Evolutionary conservation across 2,888 invertebrate species (phyloP).

Genomic region (Cryptosula pallasiana): DNA sequence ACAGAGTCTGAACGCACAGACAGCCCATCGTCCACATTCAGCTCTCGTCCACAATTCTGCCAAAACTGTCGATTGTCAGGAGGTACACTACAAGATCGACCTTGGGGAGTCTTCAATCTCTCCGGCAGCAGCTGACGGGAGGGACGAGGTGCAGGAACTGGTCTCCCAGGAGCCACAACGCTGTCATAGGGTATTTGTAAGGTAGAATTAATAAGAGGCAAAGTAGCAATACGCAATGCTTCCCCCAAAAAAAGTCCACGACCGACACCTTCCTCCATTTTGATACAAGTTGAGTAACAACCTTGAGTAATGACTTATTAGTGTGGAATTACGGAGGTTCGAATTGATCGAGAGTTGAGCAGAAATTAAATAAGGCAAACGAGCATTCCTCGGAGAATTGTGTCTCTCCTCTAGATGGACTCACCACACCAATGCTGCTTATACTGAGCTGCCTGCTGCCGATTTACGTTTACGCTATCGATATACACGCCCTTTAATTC

Average conservation of each 20-base stretch:
- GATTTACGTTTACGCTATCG: background rate
- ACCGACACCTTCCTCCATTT: background rate
- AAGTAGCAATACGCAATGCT: background rate
- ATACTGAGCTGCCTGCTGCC: background rate
- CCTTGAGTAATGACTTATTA: too few relatives aligned
- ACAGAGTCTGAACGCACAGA: slow-evolving; percentile 5
- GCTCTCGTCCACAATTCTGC: background rate
- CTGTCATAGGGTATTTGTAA: background rate
- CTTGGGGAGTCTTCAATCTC: background rate
- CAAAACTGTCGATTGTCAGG: background rate
- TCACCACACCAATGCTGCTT: background rate
- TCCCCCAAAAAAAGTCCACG: background rate
- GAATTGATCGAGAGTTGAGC: too few relatives aligned
- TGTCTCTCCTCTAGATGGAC: background rate
- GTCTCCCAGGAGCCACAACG: background rate
- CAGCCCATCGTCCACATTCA: slow-evolving; percentile 20
- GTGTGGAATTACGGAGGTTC: too few relatives aligned
- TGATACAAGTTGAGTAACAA: background rate
- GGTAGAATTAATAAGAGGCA: background rate
- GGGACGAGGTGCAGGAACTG: slow-evolving; percentile 5
- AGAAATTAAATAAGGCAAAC: background rate
- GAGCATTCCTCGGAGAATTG: background rate
- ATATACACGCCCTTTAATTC: background rate
- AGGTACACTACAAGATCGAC: slow-evolving; percentile 6
- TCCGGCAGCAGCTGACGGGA: background rate